Evolutionary conservation across 2,797 vertebrate genomes (phyloP), one percentile per base, ranked within the genome.

Genomic region (Girardinus metallicus): DNA sequence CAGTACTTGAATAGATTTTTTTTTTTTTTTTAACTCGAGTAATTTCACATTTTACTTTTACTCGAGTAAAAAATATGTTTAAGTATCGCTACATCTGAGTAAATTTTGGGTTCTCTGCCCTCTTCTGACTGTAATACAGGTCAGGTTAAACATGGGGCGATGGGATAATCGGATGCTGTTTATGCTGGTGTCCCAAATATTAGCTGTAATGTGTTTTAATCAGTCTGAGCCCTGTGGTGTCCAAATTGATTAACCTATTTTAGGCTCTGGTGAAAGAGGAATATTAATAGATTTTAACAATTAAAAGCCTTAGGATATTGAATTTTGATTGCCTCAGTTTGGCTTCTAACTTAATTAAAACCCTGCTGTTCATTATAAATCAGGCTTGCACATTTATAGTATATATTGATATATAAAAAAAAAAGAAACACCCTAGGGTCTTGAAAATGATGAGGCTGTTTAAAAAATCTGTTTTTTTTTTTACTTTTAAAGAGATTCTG

Each of bases 201-300:
- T 85, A 80, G 72, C 80, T 51, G 81, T 92, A 88, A 92, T 91
- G 41, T 89, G 82, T 92, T 93, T 91, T 92, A 93, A 94, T 92
- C 87, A 93, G 91, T 88, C 84, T 90, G 81, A 77, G 78, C 83
- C 91, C 87, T 3, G 44, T 47, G 81, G 88, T 72, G 81, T 34
- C 29, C 46, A 83, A 89, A 88, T 90, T 89, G 83, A 90, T 89
- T 90, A 83, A 34, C 85, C 89, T 81, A 83, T 43, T 89, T 87
- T 87, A 84, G 78, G 81, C 77, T 76, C 39, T 51, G 44, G 49
- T 84, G 76, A 79, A 85, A 87, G 78, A 85, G 29, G 43, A 89
- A 85, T 85, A 34, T 77, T 88, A 92, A 85, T 85, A 46, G 3
- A 80, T 89, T 89, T 87, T 79, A 89, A 87, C 79, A 66, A 89